Percentiles rank a stretch among this genome's conserved stretches.
These are phyloP conservation scores for Sparidentex hasta DNA, from an alignment of 2,797 vertebrate species.

Conservation along the genomic window DNA sequence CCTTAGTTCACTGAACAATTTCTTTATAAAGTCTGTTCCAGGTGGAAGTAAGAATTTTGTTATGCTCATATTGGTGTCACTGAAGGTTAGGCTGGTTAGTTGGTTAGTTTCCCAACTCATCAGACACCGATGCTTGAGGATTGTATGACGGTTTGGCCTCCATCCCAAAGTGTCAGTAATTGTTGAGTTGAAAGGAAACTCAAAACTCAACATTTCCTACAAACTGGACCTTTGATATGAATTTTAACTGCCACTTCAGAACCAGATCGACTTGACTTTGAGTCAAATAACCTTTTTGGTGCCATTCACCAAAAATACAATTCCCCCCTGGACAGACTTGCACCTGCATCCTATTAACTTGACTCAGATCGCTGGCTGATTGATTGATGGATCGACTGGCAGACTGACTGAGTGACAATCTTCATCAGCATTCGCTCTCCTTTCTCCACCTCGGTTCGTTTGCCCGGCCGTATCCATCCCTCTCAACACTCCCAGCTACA, in stretches of 20 bases:
- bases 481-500: conserved; percentile 61
- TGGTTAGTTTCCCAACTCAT: too few relatives aligned
- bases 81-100: not conserved
- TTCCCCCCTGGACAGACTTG: not conserved
- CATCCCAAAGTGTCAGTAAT: too few relatives aligned
- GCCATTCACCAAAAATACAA: conserved; percentile 9
- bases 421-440: conserved; percentile 43
- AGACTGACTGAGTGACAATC: conserved; percentile 51
- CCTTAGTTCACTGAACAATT: not conserved
- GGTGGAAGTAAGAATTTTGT: not conserved
- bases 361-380: conserved; percentile 1
- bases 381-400: conserved; percentile 50
- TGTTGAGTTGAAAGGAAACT: too few relatives aligned
- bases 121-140: too few relatives aligned
- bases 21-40: not conserved
- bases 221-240: too few relatives aligned
- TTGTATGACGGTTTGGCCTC: too few relatives aligned
- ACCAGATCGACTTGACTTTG: conserved; percentile 10
- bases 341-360: conserved; percentile 60
- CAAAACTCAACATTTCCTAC: too few relatives aligned
- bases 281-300: conserved; percentile 15
- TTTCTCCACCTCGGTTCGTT: conserved; percentile 54
- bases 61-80: not conserved
- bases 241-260: not conserved
- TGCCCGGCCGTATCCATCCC: conserved; percentile 44